Base-by-base conservation (phyloP, 23 tunicate genomes). In the Trididemnum miniatum region DNA sequence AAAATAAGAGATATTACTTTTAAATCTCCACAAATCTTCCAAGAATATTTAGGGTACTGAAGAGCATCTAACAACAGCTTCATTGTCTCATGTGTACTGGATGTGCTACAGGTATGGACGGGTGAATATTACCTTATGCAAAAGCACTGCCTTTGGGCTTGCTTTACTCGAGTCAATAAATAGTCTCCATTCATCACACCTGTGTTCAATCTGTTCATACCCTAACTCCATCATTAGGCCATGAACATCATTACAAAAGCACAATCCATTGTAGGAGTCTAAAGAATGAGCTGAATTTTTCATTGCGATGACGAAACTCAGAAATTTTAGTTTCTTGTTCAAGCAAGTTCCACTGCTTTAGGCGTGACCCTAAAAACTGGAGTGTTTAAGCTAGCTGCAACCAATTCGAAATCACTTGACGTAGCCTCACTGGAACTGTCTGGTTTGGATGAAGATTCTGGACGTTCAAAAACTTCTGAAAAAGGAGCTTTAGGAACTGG, bases 181-280 rank as follows among this genome's bases (percentile, higher is more conserved):
- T 36, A 77, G 67, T 29, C 67, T 77, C 67, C 82, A 77, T 51
- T 77, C 82, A 51, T 77, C 67, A n/a, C 54, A 51, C 82, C 28
- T 35, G 20, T 51, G 52, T 24, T 54, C 39, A 77, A 12, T 51
- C 54, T 51, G 24, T 67, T 51, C 52, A 77, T 77, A 67, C 31
- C 54, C 54, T 67, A 54, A 77, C n/a, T n/a, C n/a, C n/a, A n/a
- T n/a, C n/a, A n/a, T 77, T 37, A 77, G 54, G 29, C 67, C 82
- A 20, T 77, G 82, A 7, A 74, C 79, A 39, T 74, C 34, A 2
- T 7, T 37, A 38, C 79, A 74, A 74, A 36, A 74, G 15, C 36
- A 59, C 59, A 67, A 24, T 37, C 59, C 25, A 39, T 38, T 29
- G 20, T 73, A 25, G 9, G 36, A 4, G 31, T 25, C 12, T 5